Evolutionary conservation across 2,888 invertebrate genomes (phyloP), one percentile per base, ranked within the genome.

Genomic region (Ormyrus rosae): DNA sequence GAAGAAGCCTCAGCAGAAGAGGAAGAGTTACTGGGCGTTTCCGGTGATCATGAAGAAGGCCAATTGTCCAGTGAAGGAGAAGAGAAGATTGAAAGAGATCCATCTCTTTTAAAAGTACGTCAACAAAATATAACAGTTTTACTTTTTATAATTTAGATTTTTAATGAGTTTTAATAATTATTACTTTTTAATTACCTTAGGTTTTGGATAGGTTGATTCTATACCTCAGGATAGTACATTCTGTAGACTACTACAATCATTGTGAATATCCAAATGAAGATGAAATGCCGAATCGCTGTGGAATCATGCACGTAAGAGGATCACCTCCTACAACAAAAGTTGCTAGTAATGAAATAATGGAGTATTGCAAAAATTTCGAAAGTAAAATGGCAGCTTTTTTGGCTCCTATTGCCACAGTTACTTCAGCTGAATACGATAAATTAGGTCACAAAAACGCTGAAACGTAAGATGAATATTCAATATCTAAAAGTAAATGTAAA

Each of bases 211-310:
- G 96, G 68, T 93, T 99, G 81, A 94, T 99, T 70, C 91, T 99
- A 71, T 99, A 99, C 90, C 92, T 99, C 86, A 94, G 99, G 69
- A 93, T 99, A 65, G 99, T 99, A 0, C 99, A 99, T 91, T 99
- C 99, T 0, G 96, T 99, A 73, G 99, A 99, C 91, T 99, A 98
- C 91, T 99, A 99, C 92, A 99, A 99, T 91, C 98, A 98, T 88
- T 98, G 98, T 88, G 99, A 99, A 89, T 99, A 99, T 91, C 98
- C 99, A 0, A 98, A 98, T 87, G 99, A 99, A 91, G 99, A 99
- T 90, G 98, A 99, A 91, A 99, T 99, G 99, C 99, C 99, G 0
- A 99, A 99, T 91, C 94, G 98, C 56, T 98, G 99, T 91, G 99
- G 99, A 9, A 98, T 99, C 85, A 96, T 99, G 93, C 99, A 99